These are phyloP conservation scores for Acrobasis repandana DNA, from an alignment of 2,888 invertebrate genomes.

Conservation along the genomic window DNA sequence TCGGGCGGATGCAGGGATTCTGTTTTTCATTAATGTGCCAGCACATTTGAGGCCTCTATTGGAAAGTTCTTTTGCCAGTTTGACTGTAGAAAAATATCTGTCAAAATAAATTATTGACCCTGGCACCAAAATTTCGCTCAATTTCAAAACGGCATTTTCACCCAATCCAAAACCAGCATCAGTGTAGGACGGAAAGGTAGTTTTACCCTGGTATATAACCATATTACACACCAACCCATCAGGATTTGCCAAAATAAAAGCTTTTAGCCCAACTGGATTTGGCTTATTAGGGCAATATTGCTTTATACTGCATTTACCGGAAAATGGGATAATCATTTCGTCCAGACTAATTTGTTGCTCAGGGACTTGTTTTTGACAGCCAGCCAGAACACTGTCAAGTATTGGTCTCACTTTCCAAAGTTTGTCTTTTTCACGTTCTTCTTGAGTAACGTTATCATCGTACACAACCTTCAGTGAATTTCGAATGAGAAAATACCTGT, in stretches of 20 bases:
- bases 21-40: constrained; percentile 25
- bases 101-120: too few relatives aligned
- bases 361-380: constrained; percentile 26
- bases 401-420: constrained; percentile 30
- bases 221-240: constrained; percentile 30
- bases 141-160: constrained; percentile 26
- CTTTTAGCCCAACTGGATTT: constrained; percentile 33
- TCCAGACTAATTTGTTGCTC: constrained; percentile 28
- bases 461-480: constrained; percentile 30
- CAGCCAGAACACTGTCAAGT: constrained; percentile 23
- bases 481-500: constrained; percentile 11
- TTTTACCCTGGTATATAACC: constrained; percentile 26
- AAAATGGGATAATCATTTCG: constrained; percentile 35
- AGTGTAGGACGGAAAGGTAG: constrained; percentile 21
- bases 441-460: constrained; percentile 25
- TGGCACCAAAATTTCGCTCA: constrained; percentile 24
- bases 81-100: constrained; percentile 25
- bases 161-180: constrained; percentile 18
- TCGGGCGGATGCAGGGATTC: constrained; percentile 16
- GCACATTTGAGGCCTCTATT: constrained; percentile 19
- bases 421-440: constrained; percentile 27
- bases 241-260: too few relatives aligned
- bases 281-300: constrained; percentile 33
- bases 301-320: constrained; percentile 28
- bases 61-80: constrained; percentile 19